Conservation (phyloP, 2,797 vertebrate genomes). For the Muraenolepis orangiensis region DNA sequence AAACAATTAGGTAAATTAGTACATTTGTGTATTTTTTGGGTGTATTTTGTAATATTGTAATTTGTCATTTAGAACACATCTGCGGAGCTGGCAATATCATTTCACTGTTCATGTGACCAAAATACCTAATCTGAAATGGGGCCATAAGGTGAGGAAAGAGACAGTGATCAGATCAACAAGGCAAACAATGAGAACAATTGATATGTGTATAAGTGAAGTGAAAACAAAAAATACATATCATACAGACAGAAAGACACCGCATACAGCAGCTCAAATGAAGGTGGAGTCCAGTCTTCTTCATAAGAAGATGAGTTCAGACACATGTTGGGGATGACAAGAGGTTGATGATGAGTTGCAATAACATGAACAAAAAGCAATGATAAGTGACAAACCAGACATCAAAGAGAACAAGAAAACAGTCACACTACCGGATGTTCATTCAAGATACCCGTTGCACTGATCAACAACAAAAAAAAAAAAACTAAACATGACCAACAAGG, state of each 20-base stretch:
- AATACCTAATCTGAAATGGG: no score
- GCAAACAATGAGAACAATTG: not conserved
- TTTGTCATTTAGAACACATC: no score
- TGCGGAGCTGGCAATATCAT: no score
- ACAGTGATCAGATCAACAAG: not conserved
- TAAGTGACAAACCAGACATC: not conserved
- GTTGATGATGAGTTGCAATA: not conserved
- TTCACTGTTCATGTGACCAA: no score
- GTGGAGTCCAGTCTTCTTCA: not conserved
- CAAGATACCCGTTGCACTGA: not conserved
- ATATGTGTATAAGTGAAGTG: not conserved
- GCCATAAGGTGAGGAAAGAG: no score
- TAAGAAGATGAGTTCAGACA: not conserved
- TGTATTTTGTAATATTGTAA: no score
- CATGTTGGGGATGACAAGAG: not conserved
- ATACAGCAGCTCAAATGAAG: not conserved
- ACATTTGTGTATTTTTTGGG: no score
- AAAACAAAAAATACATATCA: not conserved
- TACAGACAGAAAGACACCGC: not conserved
- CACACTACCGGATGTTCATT: not conserved
- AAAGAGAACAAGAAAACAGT: not conserved
- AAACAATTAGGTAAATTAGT: no score
- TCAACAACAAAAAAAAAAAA: not conserved
- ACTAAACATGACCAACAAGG: not conserved
- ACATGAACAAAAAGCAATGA: not conserved